Base-by-base conservation (phyloP, 2,888 invertebrate genomes). In the Agrochola lota region DNA sequence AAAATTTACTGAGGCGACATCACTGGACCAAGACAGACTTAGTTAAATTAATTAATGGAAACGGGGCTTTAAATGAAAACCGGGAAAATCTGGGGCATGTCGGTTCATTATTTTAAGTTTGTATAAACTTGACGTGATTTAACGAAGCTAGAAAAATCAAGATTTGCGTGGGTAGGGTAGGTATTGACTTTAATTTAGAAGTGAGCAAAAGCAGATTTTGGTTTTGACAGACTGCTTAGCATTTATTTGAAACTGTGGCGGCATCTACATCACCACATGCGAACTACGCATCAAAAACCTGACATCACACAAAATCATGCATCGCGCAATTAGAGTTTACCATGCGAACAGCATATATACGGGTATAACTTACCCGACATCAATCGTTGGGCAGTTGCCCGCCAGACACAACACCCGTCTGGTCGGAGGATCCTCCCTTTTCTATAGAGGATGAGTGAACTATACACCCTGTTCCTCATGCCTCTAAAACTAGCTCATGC, bases 61-160 rank as follows among this genome's bases (percentile, higher is more conserved):
- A 81, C 49, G 40, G 68, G 30, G 40, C 2, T 70, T 55, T 26
- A 20, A 76, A 60, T 70, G 52, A 60, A 49, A 70, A 81, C 20
- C 35, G 9, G 15, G 59, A 35, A 68, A 55, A 70, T 70, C 64
- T 26, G 59, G 26, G 26, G 1, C 40, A 68, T 30, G 62, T 35
- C 60, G 35, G 49, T 66, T 55, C 17, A 55, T 49, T 52, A 67
- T 60, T 67, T 67, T 52, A 63, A 30, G 12, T 70, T 79, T 79
- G 15, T 23, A 35, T 77, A 49, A 63, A 49, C 15, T 57, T 64
- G 57, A 70, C 12, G 40, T 17, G 49, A 79, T 79, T 67, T 63
- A 68, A 79, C 73, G 72, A 80, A 79, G 40, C 49, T 57, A 63
- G 52, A 72, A 67, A 80, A 80, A 57, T 52, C 30, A 6, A 26